Base-by-base conservation (phyloP, 2,888 invertebrate species). In the Erannis defoliaria region DNA sequence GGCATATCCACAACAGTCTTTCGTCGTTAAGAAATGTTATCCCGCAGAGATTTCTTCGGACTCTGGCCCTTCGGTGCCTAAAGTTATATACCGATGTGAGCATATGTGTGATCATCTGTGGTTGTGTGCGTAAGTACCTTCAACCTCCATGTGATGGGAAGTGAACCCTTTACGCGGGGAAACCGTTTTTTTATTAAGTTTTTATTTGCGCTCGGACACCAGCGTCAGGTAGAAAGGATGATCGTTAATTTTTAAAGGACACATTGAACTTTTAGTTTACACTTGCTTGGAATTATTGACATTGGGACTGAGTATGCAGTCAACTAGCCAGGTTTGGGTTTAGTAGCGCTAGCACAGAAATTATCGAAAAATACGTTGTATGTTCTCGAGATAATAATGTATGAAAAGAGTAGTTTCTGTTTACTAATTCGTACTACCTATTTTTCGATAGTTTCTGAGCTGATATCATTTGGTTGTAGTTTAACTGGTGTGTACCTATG, bases 161-260 rank as follows among this genome's bases (percentile, higher is more conserved):
- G 93, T 93, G 89, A 94, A 94, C 93, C 93, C 93, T 93, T 93
- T 93, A 89, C 86, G 89, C 83, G 82, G 88, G 84, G 90, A 90
- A 89, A 90, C 90, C 84, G 88, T 93, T 93, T 93, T 93, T 62
- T 57, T 61, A 61, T 61, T n/a, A 46, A 53, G 62, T 57, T 62
- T 62, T 90, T 93, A 93, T 92, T 90, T 92, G 93, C 90, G 87
- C 87, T 93, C 89, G 93, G 93, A 90, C 90, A 90, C 88, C 93
- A 88, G 87, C 89, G 86, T 88, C 93, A 94, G 94, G 94, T 94
- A 92, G 88, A 90, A 89, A 91, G 88, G 89, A 92, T 90, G 89
- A 90, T 92, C 90, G 90, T 89, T 89, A 91, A 89, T 91, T 92
- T 93, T 93, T 92, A 87, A 88, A 88, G 89, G 89, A 89, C 88